Conservation (phyloP, 1,140 invertebrate genomes). For the Oreohelix idahoensis region DNA sequence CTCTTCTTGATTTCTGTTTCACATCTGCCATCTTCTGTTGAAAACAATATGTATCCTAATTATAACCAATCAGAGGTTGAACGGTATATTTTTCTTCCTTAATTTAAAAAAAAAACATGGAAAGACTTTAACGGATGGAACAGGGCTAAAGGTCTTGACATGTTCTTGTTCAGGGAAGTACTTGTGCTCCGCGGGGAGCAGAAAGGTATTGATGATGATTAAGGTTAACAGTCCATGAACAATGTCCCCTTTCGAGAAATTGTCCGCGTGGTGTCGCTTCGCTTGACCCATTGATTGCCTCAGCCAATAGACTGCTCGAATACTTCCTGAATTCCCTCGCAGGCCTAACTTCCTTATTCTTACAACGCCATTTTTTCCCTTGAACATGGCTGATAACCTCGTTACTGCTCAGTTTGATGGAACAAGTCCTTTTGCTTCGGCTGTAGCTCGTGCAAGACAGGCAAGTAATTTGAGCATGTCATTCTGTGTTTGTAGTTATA, state of each 20-base stretch:
- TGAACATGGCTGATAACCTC: slow-evolving; percentile 57
- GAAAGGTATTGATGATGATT: too few relatives aligned
- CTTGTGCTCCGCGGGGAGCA: too few relatives aligned
- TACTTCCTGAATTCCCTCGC: not conserved
- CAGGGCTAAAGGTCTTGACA: too few relatives aligned
- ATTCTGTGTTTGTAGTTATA: not conserved
- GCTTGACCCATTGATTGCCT: not conserved
- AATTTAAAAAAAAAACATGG: too few relatives aligned
- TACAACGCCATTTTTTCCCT: slow-evolving; percentile 55
- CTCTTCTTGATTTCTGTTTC: too few relatives aligned
- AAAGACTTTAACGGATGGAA: too few relatives aligned
- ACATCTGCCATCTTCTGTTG: too few relatives aligned
- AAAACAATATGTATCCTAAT: too few relatives aligned
- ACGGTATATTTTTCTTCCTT: too few relatives aligned
- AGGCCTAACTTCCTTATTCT: slow-evolving; percentile 31
- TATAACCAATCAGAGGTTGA: too few relatives aligned
- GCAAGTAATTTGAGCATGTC: slow-evolving; percentile 41
- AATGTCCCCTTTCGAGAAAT: not conserved
- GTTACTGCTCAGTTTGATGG: slow-evolving; percentile 54
- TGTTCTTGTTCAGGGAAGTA: too few relatives aligned
- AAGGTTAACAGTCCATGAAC: too few relatives aligned
- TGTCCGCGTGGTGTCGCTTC: not conserved
- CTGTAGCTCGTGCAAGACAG: slow-evolving; percentile 70
- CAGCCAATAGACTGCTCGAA: not conserved
- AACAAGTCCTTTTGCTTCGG: slow-evolving; percentile 69